Evolutionary conservation across 2,888 invertebrate species (phyloP), one percentile per base, ranked within the genome.

Genomic region (Lepidocyrtinus sp.): DNA sequence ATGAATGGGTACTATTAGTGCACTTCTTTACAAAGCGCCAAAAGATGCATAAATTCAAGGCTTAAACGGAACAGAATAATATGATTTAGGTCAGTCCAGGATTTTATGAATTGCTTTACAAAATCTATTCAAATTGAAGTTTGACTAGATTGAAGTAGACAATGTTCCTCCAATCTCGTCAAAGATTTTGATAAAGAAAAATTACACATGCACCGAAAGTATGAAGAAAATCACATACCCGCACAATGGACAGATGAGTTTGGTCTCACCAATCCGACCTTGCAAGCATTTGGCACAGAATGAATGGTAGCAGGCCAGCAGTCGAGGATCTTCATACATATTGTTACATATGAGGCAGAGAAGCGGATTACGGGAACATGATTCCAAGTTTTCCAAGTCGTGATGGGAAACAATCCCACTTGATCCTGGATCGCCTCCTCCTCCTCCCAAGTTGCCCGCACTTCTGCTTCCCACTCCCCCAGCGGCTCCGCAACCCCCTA

Each of bases 271-370:
- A 82, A 91, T 91, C 82, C 92, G 89, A 61, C 91, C 92, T 67
- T 91, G 90, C 81, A 93, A 88, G 88, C 93, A 93, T 79, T 91
- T 89, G 26, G 92, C 90, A 88, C 93, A 93, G 88, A 93, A 93
- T 63, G 93, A 93, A 88, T 93, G 93, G 88, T 91, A 93, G 88
- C 93, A 93, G 82, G 90, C 90, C 63, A 93, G 89, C 69, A 93
- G 91, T 86, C 93, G 92, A 0, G 93, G 93, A 86, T 93, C 93
- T 73, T 90, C 91, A 88, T 91, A 93, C 87, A 92, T 92, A 87
- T 93, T 92, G 87, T 92, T 92, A 87, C 93, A 93, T 85, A 93
- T 89, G 80, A 91, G 91, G 87, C 93, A 93, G 68, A 92, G 89
- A 45, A 93, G 88, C 0, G 93, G 93, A 88, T 92, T 93, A 86